A percentile compares a stretch with the other conserved stretches of the same genome.
These are phyloP conservation scores for Gasteruption jaculator DNA, from an alignment of 2,888 invertebrate genomes.

Conservation along the genomic window DNA sequence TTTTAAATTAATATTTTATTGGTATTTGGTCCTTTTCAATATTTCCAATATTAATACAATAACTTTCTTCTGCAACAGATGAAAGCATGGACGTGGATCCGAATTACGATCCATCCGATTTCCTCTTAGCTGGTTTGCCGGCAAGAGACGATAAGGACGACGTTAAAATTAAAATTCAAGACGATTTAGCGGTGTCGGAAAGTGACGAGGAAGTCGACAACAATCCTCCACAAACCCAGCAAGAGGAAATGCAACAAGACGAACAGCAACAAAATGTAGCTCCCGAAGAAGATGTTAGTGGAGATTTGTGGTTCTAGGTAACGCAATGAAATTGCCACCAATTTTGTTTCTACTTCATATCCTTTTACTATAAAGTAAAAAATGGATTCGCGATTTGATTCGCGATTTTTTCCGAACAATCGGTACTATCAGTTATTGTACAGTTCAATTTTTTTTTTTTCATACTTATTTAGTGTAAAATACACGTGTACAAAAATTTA, in stretches of 20 bases:
- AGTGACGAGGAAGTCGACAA: conserved; percentile 64
- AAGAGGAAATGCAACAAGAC: conserved; percentile 33
- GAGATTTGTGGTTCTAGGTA: conserved; percentile 62
- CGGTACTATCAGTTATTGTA: too few species aligned
- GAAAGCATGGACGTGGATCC: conserved; percentile 75
- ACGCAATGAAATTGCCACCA: conserved; percentile 2
- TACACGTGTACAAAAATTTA: too few species aligned
- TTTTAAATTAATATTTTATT: too few species aligned
- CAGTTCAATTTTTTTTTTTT: too few species aligned
- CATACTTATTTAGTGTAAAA: too few species aligned
- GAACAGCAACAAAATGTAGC: too few species aligned
- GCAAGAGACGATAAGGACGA: conserved; percentile 48
- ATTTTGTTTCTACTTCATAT: conserved; percentile 8
- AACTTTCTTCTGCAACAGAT: conserved; percentile 48
- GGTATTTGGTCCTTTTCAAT: too few species aligned
- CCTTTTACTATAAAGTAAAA: conserved; percentile 2
- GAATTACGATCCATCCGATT: conserved; percentile 83
- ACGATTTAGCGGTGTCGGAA: conserved; percentile 73
- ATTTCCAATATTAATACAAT: conserved; percentile 14
- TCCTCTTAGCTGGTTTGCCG: conserved; percentile 61
- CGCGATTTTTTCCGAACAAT: neutral
- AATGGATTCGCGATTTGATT: too few species aligned
- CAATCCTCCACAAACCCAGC: conserved; percentile 27
- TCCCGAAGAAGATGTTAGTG: conserved; percentile 55
- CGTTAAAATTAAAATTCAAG: conserved; percentile 64